A percentile compares a stretch with the other conserved stretches of the same genome.
Conservation (phyloP, 1,140 invertebrate genomes). For the Anastrepha obliqua region DNA sequence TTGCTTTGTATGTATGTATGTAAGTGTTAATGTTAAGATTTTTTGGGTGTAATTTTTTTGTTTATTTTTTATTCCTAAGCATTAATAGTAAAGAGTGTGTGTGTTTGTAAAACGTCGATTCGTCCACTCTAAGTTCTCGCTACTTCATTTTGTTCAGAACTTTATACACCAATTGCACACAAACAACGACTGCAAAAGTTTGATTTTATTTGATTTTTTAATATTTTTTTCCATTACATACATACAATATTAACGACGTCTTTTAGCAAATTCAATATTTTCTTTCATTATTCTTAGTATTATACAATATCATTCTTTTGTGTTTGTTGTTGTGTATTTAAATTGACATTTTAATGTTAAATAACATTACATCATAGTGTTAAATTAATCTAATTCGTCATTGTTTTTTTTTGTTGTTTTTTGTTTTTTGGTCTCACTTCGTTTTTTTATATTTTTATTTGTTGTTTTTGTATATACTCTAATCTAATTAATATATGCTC, state of each 20-base stretch:
- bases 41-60: not conserved
- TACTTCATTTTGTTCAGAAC: not conserved
- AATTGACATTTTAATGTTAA: constrained; percentile 49
- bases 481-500: too few species aligned
- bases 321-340: constrained; percentile 54
- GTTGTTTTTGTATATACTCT: not conserved
- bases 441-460: not conserved
- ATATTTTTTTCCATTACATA: not conserved
- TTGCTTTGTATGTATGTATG: constrained; percentile 15
- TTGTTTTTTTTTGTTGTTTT: constrained; percentile 27
- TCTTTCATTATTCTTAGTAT: not conserved
- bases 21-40: not conserved
- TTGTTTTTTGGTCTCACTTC: not conserved
- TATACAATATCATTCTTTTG: constrained; percentile 4
- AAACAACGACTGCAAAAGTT: not conserved
- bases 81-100: not conserved
- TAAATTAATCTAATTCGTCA: not conserved
- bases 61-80: not conserved
- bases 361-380: not conserved
- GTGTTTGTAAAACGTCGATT: not conserved
- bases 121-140: not conserved
- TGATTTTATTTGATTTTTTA: not conserved
- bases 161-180: not conserved
- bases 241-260: not conserved
- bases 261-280: not conserved